Percentiles rank a stretch among this genome's conserved stretches.
phyloP scores from a whole-genome alignment of 1,140 invertebrate species.

The Dinothrombium tinctorium region DNA sequence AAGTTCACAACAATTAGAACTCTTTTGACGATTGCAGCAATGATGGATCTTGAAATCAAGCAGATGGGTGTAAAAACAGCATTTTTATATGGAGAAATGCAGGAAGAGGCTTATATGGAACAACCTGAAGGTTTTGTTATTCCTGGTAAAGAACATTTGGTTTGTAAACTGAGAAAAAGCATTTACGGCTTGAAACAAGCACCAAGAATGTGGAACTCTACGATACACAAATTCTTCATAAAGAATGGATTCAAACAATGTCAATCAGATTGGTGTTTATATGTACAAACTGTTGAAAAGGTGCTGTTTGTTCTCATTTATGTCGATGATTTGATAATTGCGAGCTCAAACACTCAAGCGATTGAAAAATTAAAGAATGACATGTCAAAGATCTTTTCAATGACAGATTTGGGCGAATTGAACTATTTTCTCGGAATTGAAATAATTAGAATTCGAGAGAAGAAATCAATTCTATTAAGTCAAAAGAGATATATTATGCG shows the following conservation, averaged over 20 bases:
- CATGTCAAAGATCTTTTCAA: no score
- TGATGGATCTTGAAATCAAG: conserved; percentile 15
- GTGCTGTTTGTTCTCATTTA: no score
- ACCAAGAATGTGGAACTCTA: not conserved
- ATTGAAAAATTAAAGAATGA: no score
- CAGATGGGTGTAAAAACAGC: conserved; percentile 19
- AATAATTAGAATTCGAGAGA: no score
- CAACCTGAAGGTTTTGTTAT: conserved; percentile 16
- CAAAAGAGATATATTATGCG: no score
- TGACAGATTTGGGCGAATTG: no score
- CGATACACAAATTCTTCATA: not conserved
- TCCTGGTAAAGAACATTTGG: not conserved
- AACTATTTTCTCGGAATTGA: no score
- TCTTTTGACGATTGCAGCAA: conserved; percentile 17
- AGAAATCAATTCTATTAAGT: no score
- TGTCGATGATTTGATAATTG: no score
- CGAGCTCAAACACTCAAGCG: no score
- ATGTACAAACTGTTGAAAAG: no score
- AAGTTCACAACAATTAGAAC: conserved; percentile 18
- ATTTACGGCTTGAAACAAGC: conserved; percentile 3
- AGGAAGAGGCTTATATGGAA: conserved; percentile 22
- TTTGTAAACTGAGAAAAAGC: not conserved
- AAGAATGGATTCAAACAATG: not conserved
- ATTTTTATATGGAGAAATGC: conserved; percentile 20
- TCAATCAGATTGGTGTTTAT: not conserved